Evolutionary conservation across 2,797 vertebrate species (phyloP), one percentile per base, ranked within the genome.

Genomic region (Hydrophis major): DNA sequence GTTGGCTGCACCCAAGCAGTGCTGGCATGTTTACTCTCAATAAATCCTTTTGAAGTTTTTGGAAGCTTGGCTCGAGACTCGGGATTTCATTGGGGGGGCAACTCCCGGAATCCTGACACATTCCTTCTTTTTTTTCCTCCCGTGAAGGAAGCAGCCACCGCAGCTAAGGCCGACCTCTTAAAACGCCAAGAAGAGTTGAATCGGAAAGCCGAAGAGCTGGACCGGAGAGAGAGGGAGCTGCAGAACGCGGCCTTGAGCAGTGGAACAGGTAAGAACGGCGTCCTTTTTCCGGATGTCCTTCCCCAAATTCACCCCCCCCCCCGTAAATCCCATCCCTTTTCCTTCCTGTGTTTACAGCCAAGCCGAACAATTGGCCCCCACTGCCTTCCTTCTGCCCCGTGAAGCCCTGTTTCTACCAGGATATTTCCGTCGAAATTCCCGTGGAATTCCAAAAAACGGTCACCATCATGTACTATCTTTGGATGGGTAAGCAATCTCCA

Each of bases 391-490:
- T 99, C 97, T 99, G 98, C 95, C 99, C 99, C 0, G 98, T 99
- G 94, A 98, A 99, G 87, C 99, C 99, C 0, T 99, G 99, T 96
- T 99, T 99, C 97, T 99, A 99, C 97, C 99, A 99, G 93, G 99
- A 99, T 97, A 99, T 99, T 95, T 97, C 97, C 0, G 96, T 99
- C 96, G 99, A 99, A 96, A 99, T 99, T 93, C 98, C 97, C 0
- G 98, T 98, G 37, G 98, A 97, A 93, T 99, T 99, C 96, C 99
- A 99, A 98, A 99, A 98, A 94, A 99, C 98, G 0, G 99, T 99
- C 59, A 98, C 97, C 2, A 98, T 98, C 95, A 98, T 99, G 98
- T 99, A 99, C 97, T 99, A 99, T 98, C 99, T 98, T 97, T 99
- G 99, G 99, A 98, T 99, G 97, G 98, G 99, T 99, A 96, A 98